Percentiles rank a stretch among this genome's conserved stretches.
Conservation (phyloP, 2,797 vertebrate genomes). For the Echiichthys vipera region DNA sequence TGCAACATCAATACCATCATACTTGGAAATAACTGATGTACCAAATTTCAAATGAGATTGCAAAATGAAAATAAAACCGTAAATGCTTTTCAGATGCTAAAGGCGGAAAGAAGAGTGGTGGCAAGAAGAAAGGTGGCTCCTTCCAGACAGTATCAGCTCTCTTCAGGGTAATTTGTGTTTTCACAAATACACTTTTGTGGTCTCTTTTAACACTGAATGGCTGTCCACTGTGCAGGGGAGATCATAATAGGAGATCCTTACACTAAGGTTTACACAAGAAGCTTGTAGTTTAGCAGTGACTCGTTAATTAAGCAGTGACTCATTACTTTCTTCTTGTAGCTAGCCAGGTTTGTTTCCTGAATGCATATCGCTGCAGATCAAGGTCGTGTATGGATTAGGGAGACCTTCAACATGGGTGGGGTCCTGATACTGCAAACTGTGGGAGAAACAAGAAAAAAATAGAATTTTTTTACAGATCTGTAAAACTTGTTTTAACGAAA, state of each 20-base stretch:
- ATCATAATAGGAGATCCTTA: neutral
- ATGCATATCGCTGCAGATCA: neutral
- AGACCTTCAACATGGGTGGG: neutral
- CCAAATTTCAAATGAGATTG: neutral
- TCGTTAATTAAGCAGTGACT: no score
- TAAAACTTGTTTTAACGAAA: neutral
- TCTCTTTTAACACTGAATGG: neutral
- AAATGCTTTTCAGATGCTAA: slow-evolving; percentile 56
- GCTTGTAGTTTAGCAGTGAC: neutral
- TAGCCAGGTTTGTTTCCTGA: neutral
- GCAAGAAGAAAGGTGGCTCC: slow-evolving; percentile 93
- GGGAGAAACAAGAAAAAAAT: neutral
- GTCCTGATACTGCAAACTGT: neutral
- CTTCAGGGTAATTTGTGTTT: slow-evolving; percentile 85
- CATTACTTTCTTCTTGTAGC: neutral
- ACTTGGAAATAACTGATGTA: neutral
- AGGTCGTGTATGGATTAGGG: neutral
- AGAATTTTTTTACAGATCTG: neutral
- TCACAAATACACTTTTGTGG: neutral
- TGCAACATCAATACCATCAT: neutral
- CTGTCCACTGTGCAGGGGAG: no score
- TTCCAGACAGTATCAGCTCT: slow-evolving; percentile 94
- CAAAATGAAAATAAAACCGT: slow-evolving; percentile 3
- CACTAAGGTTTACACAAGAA: neutral
- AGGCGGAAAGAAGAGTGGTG: slow-evolving; percentile 82